Percentiles rank a stretch among this genome's conserved stretches.
Evolutionary conservation across 2,113 vertebrate species (phyloP).

Genomic region (Halcyon senegalensis): DNA sequence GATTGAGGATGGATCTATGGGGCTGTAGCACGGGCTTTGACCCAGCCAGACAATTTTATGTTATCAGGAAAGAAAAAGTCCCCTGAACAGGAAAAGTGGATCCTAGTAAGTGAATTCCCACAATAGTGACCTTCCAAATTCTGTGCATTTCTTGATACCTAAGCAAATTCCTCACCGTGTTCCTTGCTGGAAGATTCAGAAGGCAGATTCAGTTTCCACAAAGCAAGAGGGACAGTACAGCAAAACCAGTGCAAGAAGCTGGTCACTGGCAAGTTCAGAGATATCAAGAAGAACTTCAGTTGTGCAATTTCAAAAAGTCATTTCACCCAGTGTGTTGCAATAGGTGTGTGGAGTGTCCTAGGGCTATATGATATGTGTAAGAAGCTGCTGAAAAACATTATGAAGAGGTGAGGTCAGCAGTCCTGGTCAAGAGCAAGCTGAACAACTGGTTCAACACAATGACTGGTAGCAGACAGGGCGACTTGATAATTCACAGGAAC

Average conservation of each 20-base stretch:
- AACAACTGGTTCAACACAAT: conserved; percentile 60
- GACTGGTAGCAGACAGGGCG: conserved; percentile 6
- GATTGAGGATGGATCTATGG: neutral
- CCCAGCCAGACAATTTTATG: neutral
- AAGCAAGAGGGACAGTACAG: neutral
- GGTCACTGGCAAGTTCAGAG: neutral
- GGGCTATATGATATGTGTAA: conserved; percentile 61
- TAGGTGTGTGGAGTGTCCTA: conserved; percentile 37
- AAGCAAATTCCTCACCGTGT: neutral
- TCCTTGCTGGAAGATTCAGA: neutral
- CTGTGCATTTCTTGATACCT: neutral
- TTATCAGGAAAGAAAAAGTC: neutral
- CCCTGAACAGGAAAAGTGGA: neutral
- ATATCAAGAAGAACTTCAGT: conserved; percentile 16
- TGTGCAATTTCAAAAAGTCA: conserved; percentile 52
- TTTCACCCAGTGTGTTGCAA: conserved; percentile 4
- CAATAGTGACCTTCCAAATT: neutral
- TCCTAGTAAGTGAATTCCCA: neutral
- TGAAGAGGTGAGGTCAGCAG: conserved; percentile 64
- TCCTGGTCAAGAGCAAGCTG: conserved; percentile 61
- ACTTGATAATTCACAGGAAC: conserved; percentile 5
- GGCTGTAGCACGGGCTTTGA: neutral
- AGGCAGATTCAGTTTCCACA: neutral
- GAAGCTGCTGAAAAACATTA: conserved; percentile 54
- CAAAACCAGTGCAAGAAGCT: neutral